Percentiles rank a stretch among this genome's conserved stretches.
Evolutionary conservation across 92 coral and sea anemone genomes (phyloP).

Genomic region (Epizoanthus fatuus): DNA sequence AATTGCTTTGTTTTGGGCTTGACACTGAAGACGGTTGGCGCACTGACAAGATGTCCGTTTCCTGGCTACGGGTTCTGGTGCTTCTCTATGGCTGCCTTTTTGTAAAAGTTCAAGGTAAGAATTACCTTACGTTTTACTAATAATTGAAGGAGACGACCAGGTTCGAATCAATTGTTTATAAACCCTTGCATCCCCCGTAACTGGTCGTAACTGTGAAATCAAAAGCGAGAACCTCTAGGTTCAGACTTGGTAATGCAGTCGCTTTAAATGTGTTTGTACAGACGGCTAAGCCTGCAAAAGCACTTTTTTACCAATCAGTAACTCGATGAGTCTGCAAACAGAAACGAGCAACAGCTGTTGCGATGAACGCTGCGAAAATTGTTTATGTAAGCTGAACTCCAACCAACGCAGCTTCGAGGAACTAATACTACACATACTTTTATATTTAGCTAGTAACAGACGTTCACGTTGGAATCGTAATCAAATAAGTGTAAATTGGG

Average conservation of each 20-base stretch:
- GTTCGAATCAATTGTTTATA: background rate
- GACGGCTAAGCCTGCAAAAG: constrained; percentile 12
- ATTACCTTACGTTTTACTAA: background rate
- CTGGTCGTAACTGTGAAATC: background rate
- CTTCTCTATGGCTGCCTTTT: background rate
- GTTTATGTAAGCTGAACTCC: background rate
- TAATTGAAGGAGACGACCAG: background rate
- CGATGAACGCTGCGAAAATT: background rate
- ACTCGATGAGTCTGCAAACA: background rate
- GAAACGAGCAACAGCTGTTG: constrained; percentile 15
- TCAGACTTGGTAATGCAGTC: background rate
- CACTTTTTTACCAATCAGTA: background rate
- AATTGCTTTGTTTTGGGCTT: background rate
- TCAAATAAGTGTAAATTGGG: no score
- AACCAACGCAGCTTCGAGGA: background rate
- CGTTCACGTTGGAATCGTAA: no score
- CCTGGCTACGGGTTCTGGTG: background rate
- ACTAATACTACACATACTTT: background rate
- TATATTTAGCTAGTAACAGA: no score
- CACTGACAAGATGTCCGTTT: constrained; percentile 17
- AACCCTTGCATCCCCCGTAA: background rate
- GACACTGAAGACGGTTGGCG: background rate
- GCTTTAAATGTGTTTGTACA: background rate
- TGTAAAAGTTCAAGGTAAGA: constrained; percentile 26
- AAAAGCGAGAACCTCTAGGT: background rate